These are phyloP conservation scores for Cromileptes altivelis DNA, from an alignment of 2,113 vertebrate genomes.

Conservation along the genomic window DNA sequence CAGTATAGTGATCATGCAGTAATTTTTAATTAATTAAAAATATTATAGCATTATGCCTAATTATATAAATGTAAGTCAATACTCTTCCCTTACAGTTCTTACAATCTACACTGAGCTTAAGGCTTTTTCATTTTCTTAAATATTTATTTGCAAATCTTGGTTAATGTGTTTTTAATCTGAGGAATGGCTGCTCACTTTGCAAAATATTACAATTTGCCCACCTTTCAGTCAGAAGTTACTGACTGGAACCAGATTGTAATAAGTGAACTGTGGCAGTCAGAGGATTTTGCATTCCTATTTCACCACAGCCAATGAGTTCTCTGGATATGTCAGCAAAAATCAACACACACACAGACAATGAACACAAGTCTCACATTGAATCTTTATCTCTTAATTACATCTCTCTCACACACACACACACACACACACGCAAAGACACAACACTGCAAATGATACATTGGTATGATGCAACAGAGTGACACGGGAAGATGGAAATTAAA, in stretches of 20 bases:
- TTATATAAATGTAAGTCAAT: too few relatives aligned
- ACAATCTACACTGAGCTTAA: not conserved
- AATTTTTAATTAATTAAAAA: too few relatives aligned
- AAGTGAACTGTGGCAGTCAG: not conserved
- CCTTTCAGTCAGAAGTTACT: not conserved
- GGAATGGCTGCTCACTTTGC: not conserved
- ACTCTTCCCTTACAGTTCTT: not conserved
- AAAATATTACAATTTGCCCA: not conserved
- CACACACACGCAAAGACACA: slow-evolving; percentile 1
- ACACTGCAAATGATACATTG: slow-evolving; percentile 32
- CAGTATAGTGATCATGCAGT: too few relatives aligned
- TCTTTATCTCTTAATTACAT: slow-evolving; percentile 21
- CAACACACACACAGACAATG: not conserved
- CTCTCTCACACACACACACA: not conserved
- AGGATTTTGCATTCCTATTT: slow-evolving; percentile 12
- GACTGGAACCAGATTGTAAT: slow-evolving; percentile 25
- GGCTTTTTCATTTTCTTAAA: not conserved
- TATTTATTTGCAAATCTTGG: not conserved
- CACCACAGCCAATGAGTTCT: slow-evolving; percentile 7
- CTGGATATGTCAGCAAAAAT: slow-evolving; percentile 5
- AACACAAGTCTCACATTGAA: slow-evolving; percentile 12
- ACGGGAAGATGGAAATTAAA: slow-evolving; percentile 59
- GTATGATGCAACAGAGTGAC: slow-evolving; percentile 27
- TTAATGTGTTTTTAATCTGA: not conserved
- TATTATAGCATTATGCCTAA: too few relatives aligned